Conservation (phyloP, 2,797 vertebrate genomes). For the Salmo trutta region DNA sequence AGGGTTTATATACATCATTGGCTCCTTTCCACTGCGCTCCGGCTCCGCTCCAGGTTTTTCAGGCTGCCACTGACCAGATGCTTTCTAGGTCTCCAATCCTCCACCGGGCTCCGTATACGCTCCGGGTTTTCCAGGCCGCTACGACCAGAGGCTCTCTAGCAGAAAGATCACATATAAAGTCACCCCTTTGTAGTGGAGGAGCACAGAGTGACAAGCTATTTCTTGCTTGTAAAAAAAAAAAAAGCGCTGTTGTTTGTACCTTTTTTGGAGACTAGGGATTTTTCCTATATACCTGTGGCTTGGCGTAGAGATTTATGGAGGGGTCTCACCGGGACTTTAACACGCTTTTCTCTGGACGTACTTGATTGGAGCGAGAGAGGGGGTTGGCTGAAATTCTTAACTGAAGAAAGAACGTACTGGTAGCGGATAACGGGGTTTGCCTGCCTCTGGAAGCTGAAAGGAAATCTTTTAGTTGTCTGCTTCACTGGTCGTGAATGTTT, state of each 20-base stretch:
- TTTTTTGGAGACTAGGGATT: slow-evolving; percentile 67
- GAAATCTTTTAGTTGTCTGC: slow-evolving; percentile 80
- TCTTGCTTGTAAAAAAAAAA: slow-evolving; percentile 79
- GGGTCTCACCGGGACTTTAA: slow-evolving; percentile 68
- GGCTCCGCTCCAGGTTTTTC: no score
- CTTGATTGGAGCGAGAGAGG: slow-evolving; percentile 59
- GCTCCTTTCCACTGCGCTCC: no score
- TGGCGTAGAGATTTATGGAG: slow-evolving; percentile 54
- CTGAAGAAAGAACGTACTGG: not conserved
- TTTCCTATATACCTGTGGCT: slow-evolving; percentile 71
- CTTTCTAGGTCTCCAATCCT: no score
- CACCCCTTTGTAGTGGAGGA: slow-evolving; percentile 89
- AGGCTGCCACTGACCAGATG: no score
- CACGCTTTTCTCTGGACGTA: slow-evolving; percentile 73
- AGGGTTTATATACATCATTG: no score
- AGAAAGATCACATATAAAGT: slow-evolving; percentile 90
- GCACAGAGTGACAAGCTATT: slow-evolving; percentile 87
- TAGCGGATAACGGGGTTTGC: slow-evolving; percentile 66
- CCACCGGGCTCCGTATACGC: no score
- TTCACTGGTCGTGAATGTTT: slow-evolving; percentile 79
- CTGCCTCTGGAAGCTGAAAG: slow-evolving; percentile 82
- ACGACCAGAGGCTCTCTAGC: slow-evolving; percentile 71
- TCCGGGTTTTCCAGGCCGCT: no score
- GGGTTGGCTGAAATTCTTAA: slow-evolving; percentile 70
- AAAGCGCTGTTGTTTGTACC: slow-evolving; percentile 39